Evolutionary conservation across 2,113 vertebrate genomes (phyloP).

Genomic region (Ptilorrhoa leucosticta): DNA sequence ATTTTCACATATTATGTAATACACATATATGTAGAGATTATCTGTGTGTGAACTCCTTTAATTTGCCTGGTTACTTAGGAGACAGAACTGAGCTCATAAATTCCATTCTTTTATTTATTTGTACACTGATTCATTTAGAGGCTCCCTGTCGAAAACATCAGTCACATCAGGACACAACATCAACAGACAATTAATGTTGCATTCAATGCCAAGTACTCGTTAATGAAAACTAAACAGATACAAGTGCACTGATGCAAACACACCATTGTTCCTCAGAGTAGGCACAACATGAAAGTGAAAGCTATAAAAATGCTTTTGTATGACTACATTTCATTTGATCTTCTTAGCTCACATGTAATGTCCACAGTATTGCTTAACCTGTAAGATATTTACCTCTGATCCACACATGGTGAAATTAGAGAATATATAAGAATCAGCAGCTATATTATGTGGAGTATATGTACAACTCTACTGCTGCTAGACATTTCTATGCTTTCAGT

Average conservation of each 20-base stretch:
- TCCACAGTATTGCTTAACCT: background rate
- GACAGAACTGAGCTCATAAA: background rate
- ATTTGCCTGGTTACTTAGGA: background rate
- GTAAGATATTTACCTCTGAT: background rate
- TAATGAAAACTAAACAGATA: slow-evolving; percentile 24
- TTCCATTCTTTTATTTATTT: background rate
- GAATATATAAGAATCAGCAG: background rate
- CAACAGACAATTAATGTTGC: background rate
- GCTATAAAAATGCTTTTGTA: background rate
- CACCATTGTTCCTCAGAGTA: background rate
- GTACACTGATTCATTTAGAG: background rate
- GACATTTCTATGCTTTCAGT: background rate
- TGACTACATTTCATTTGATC: background rate
- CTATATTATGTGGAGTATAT: background rate
- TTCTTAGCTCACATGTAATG: background rate
- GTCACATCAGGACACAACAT: background rate
- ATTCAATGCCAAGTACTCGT: background rate
- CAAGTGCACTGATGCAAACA: background rate
- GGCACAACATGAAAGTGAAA: background rate
- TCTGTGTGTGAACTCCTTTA: background rate
- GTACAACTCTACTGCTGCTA: background rate
- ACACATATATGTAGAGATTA: background rate
- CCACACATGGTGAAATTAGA: background rate
- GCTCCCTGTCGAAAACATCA: background rate
- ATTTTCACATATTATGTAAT: background rate